A percentile compares a stretch with the other conserved stretches of the same genome.
These are phyloP conservation scores for Oedothorax gibbosus DNA, from an alignment of 1,140 invertebrate species.

Conservation along the genomic window DNA sequence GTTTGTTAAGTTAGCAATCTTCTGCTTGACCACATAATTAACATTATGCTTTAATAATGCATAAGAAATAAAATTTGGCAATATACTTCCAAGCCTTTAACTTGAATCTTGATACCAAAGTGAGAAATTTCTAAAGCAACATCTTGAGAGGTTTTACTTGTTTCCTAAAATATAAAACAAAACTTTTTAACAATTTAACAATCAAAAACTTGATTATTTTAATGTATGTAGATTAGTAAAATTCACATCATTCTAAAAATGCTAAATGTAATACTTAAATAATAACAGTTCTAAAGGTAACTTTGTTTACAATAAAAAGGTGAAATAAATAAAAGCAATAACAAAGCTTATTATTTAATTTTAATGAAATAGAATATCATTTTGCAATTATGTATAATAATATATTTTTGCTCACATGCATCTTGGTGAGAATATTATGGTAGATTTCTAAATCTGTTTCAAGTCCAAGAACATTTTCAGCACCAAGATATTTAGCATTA, in stretches of 20 bases:
- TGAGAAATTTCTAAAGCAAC: background rate
- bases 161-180: background rate
- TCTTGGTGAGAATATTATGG: constrained; percentile 6
- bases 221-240: background rate
- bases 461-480: constrained; percentile 16
- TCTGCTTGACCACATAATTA: background rate
- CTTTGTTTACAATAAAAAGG: background rate
- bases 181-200: background rate
- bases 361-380: background rate
- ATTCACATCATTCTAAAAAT: background rate
- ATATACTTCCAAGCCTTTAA: background rate
- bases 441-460: background rate
- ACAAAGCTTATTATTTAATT: background rate
- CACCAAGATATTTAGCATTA: constrained; percentile 4
- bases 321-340: background rate
- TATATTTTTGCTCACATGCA: background rate
- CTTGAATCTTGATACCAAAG: background rate
- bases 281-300: background rate
- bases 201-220: background rate
- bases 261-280: background rate
- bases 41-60: background rate
- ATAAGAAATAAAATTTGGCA: background rate
- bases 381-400: background rate
- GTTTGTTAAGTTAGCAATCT: background rate
- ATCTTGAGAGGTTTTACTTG: background rate